Evolutionary conservation across 2,888 invertebrate genomes (phyloP), one percentile per base, ranked within the genome.

Genomic region (Synergus laeviventris): DNA sequence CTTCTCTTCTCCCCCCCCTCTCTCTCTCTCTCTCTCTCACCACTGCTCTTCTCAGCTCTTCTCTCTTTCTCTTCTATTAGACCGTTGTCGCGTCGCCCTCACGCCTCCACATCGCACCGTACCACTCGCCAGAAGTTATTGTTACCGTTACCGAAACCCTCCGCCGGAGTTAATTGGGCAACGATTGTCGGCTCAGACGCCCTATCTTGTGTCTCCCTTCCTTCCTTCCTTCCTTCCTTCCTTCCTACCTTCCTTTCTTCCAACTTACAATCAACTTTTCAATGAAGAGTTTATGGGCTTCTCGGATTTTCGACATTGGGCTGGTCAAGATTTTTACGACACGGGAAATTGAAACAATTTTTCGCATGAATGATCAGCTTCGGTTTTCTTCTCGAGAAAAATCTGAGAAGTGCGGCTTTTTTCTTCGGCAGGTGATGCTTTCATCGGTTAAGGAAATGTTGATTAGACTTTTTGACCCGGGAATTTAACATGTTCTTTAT

Each of bases 161-260:
- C 84, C 81, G 85, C 83, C 85, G 83, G 80, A 85, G 87, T 88
- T 89, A 89, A 89, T 89, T 89, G 88, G 86, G 86, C 86, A 84
- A 85, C 86, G 86, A 88, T 88, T 88, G 87, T 88, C 82, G 77
- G 64, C 39, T 24, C 73, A 74, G 54, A 75, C 74, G 66, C 74
- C 66, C 74, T 61, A 70, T 49, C 74, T 18, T 74, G 61, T 74
- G 75, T 79, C 76, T 77, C 66, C 24, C 56, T 54, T 74, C 62
- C 38, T 75, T 77, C 78, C 18, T 39, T n/a, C n/a, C n/a, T n/a
- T n/a, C 24, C 56, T 54, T 74, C 62, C 38, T 75, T 77, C 78
- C 18, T 39, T n/a, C n/a, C n/a, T n/a, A n/a, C n/a, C n/a, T n/a
- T n/a, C n/a, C n/a, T n/a, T n/a, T 38, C 54, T 54, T 74, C 49